phyloP scores from a whole-genome alignment of 2,797 vertebrate genomes.

The Melanitta fusca region DNA sequence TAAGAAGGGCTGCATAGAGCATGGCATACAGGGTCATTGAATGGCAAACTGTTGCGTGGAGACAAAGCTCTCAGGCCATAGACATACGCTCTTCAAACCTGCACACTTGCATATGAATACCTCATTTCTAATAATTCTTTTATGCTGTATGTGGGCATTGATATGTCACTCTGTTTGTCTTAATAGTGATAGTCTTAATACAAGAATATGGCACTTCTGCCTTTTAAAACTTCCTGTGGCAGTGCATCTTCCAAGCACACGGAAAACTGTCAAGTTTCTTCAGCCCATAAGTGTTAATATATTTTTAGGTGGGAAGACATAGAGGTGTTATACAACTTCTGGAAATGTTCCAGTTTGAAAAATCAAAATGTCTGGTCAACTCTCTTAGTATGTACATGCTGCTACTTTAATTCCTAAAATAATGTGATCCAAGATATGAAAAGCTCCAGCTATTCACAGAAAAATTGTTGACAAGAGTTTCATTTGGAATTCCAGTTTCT shows the following conservation, averaged over 20 bases:
- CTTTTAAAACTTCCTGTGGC: neutral
- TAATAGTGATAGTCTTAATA: neutral
- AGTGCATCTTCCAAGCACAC: neutral
- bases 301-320: conserved; percentile 20
- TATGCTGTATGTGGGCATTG: neutral
- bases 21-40: neutral
- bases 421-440: neutral
- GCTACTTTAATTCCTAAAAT: neutral
- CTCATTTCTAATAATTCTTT: neutral
- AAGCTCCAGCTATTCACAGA: neutral
- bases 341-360: conserved; percentile 22
- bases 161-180: neutral
- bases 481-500: neutral
- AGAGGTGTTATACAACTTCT: conserved; percentile 45
- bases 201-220: neutral
- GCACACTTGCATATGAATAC: neutral
- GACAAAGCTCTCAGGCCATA: neutral
- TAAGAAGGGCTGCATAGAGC: neutral
- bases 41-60: neutral
- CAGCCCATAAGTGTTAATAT: neutral
- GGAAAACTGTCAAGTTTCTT: conserved; percentile 29
- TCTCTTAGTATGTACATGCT: neutral
- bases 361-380: conserved; percentile 6
- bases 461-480: neutral
- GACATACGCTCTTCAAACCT: neutral